These are phyloP conservation scores for Drosophila nigricruria DNA, from an alignment of 2,888 invertebrate genomes.

Conservation along the genomic window DNA sequence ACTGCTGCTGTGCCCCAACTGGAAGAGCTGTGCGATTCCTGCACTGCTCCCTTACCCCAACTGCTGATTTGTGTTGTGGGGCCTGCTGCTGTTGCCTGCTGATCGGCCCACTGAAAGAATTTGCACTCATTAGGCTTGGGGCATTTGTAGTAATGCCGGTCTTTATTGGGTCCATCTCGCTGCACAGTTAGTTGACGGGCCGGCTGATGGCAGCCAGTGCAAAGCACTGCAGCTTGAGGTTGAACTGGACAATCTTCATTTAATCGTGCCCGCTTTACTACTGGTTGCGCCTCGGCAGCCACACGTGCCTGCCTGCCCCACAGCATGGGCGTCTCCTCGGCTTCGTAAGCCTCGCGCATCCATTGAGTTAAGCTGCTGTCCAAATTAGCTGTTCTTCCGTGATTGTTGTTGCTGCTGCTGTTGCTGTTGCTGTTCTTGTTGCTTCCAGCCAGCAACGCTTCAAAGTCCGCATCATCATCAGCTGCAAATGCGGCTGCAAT, in stretches of 20 bases:
- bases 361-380: slow-evolving; percentile 54
- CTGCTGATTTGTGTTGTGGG: not conserved
- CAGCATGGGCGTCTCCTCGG: slow-evolving; percentile 55
- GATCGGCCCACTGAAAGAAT: slow-evolving; percentile 94
- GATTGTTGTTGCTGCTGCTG: not conserved
- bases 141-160: slow-evolving; percentile 92
- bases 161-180: slow-evolving; percentile 94
- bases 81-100: slow-evolving; percentile 12
- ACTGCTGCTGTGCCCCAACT: not conserved
- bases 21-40: not conserved
- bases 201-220: slow-evolving; percentile 80
- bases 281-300: slow-evolving; percentile 38
- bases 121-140: slow-evolving; percentile 88
- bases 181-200: slow-evolving; percentile 87
- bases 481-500: slow-evolving; percentile 76
- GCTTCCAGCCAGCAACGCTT: slow-evolving; percentile 49
- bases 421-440: not conserved
- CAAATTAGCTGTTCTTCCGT: not conserved
- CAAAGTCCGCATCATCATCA: slow-evolving; percentile 72
- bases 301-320: slow-evolving; percentile 61
- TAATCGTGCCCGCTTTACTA: slow-evolving; percentile 39
- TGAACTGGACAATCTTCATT: not conserved
- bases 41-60: not conserved
- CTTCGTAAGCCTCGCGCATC: slow-evolving; percentile 43
- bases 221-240: slow-evolving; percentile 49